A percentile compares a stretch with the other conserved stretches of the same genome.
phyloP scores from a whole-genome alignment of 2,888 invertebrate species.

The Drosophila tripunctata region DNA sequence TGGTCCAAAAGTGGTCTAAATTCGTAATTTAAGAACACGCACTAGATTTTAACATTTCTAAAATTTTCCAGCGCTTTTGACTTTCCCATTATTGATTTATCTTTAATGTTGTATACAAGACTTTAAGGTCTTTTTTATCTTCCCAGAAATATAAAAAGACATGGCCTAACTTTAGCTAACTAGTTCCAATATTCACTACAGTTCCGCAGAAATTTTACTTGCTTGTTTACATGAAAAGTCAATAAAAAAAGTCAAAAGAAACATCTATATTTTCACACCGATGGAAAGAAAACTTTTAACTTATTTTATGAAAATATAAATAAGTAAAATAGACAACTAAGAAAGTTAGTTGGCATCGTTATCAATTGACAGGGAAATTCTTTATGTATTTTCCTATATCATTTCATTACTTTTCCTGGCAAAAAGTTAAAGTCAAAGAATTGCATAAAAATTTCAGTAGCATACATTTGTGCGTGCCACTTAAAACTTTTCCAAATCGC shows the following conservation, averaged over 20 bases:
- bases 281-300: neutral
- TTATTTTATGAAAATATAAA: too few species aligned
- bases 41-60: constrained; percentile 4
- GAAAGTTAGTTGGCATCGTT: neutral
- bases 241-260: neutral
- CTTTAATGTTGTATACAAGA: too few species aligned
- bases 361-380: neutral
- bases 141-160: too few species aligned
- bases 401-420: neutral
- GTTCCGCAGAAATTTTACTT: too few species aligned
- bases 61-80: neutral
- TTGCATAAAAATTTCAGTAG: constrained; percentile 1
- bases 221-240: too few species aligned
- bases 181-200: too few species aligned
- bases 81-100: neutral
- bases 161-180: too few species aligned
- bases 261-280: neutral
- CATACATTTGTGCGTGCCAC: constrained; percentile 17
- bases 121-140: too few species aligned
- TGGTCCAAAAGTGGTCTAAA: too few species aligned
- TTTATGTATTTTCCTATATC: neutral
- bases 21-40: too few species aligned
- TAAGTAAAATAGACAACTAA: too few species aligned
- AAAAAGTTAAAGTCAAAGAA: neutral
- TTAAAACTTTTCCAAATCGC: constrained; percentile 26